phyloP scores from a whole-genome alignment of 2,888 invertebrate genomes.

The Piscicola geometra region DNA sequence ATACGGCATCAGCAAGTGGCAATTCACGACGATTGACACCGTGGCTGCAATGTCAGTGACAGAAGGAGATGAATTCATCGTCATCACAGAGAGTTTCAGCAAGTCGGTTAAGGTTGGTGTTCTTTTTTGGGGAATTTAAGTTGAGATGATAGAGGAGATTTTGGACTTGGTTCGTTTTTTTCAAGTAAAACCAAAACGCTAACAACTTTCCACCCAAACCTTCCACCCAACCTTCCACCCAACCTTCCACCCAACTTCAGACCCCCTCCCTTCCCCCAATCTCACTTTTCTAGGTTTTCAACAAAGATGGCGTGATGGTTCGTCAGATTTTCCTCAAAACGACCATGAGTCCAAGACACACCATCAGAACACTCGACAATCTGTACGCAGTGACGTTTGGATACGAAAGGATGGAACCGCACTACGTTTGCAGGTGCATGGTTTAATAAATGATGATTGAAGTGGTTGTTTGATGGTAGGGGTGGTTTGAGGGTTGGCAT shows the following conservation, averaged over 20 bases:
- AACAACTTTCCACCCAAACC: background rate
- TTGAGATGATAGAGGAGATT: too few relatives aligned
- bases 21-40: background rate
- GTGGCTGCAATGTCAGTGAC: slow-evolving; percentile 3
- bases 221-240: background rate
- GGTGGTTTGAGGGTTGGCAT: too few relatives aligned
- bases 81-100: slow-evolving; percentile 1
- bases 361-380: background rate
- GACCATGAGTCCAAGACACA: slow-evolving; percentile 1
- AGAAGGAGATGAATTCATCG: slow-evolving; percentile 8
- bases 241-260: background rate
- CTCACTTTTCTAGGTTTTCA: background rate
- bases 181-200: too few relatives aligned
- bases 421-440: slow-evolving; percentile 20
- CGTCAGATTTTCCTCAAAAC: background rate
- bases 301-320: background rate
- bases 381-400: slow-evolving; percentile 17
- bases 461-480: too few relatives aligned
- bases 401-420: background rate
- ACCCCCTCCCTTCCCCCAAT: background rate
- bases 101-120: slow-evolving; percentile 1
- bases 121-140: too few relatives aligned
- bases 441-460: background rate
- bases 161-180: too few relatives aligned
- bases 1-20: slow-evolving; percentile 3